These are phyloP conservation scores for Zosterops lateralis DNA, from an alignment of 2,113 vertebrate species.

Conservation along the genomic window DNA sequence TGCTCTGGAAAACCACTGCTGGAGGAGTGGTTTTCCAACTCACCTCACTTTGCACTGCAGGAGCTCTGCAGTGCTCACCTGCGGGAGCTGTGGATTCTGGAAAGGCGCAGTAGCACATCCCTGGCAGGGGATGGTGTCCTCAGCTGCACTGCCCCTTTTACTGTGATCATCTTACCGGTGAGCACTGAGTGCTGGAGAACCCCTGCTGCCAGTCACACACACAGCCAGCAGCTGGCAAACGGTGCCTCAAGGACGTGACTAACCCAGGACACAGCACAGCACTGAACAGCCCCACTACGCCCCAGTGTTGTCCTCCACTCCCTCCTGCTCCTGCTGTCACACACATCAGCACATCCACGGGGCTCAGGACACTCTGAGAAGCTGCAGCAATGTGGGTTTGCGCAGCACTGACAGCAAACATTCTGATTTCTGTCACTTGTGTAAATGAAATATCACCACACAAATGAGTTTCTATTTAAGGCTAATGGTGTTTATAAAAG, in stretches of 20 bases:
- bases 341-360: background rate
- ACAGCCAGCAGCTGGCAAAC: background rate
- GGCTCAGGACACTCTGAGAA: background rate
- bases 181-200: background rate
- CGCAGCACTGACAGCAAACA: background rate
- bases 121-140: background rate
- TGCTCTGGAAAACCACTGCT: background rate
- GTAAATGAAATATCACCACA: background rate
- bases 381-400: background rate
- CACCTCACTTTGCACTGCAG: background rate
- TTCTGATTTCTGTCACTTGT: background rate
- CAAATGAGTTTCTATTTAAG: background rate
- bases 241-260: background rate
- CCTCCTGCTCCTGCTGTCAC: background rate
- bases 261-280: background rate
- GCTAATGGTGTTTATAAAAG: background rate
- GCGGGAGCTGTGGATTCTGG: rapidly evolving
- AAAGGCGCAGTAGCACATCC: rapidly evolving
- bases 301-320: background rate
- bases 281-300: background rate
- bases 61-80: background rate
- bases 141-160: background rate
- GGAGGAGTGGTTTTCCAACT: background rate
- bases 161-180: rapidly evolving
- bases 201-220: background rate